These are phyloP conservation scores for Rhyzopertha dominica DNA, from an alignment of 1,140 invertebrate species.

Conservation along the genomic window DNA sequence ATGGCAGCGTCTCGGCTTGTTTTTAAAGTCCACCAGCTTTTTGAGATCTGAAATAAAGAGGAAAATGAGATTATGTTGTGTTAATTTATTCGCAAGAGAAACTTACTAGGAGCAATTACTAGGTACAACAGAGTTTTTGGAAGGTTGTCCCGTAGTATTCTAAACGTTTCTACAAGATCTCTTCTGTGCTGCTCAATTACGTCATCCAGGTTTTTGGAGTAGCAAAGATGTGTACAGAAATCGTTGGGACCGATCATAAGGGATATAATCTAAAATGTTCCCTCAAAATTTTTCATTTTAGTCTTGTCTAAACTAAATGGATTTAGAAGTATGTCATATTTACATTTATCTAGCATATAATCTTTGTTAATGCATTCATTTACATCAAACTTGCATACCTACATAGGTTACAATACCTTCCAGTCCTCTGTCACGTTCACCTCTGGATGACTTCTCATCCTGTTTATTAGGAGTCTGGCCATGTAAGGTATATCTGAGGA, in stretches of 20 bases:
- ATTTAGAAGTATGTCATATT: no score
- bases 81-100: not conserved
- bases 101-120: constrained; percentile 49
- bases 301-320: no score
- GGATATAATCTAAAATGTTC: constrained; percentile 34
- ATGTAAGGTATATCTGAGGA: constrained; percentile 58
- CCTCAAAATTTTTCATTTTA: no score
- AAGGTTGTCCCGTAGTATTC: constrained; percentile 53
- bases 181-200: constrained; percentile 47
- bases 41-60: no score
- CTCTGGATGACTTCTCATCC: constrained; percentile 54
- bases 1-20: no score
- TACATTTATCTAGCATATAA: no score
- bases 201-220: constrained; percentile 38
- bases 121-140: constrained; percentile 59
- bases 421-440: constrained; percentile 59
- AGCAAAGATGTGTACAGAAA: constrained; percentile 61
- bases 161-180: constrained; percentile 50
- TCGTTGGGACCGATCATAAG: constrained; percentile 52
- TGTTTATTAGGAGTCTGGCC: constrained; percentile 55
- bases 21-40: no score
- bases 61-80: no score
- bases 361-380: no score
- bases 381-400: no score
- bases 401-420: constrained; percentile 56